Conservation (phyloP, 2,797 vertebrate species). For the Diplodus sargus region DNA sequence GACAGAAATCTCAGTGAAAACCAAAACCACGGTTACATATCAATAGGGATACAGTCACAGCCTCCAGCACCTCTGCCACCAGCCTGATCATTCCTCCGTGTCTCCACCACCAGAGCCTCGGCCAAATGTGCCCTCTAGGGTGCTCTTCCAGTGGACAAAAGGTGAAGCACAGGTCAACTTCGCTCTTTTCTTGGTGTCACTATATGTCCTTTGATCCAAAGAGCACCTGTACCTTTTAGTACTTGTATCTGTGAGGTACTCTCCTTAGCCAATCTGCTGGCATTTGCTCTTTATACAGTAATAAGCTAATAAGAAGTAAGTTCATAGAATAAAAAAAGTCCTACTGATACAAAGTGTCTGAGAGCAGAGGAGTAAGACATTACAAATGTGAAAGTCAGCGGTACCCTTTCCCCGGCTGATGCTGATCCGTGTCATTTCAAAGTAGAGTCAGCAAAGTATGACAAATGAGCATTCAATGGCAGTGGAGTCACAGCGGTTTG, state of each 20-base stretch:
- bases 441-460: constrained; percentile 73
- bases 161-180: too few relatives aligned
- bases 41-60: background rate
- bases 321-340: background rate
- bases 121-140: too few relatives aligned
- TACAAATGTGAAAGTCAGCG: constrained; percentile 51
- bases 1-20: background rate
- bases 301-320: background rate
- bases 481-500: constrained; percentile 53
- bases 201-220: too few relatives aligned
- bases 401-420: constrained; percentile 43
- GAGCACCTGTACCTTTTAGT: too few relatives aligned
- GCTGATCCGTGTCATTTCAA: constrained; percentile 71
- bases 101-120: too few relatives aligned
- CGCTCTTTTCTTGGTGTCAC: too few relatives aligned
- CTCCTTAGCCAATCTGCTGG: too few relatives aligned
- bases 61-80: too few relatives aligned
- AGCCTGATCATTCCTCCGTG: too few relatives aligned
- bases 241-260: too few relatives aligned
- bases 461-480: constrained; percentile 69
- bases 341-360: background rate
- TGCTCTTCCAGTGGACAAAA: too few relatives aligned
- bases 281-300: too few relatives aligned
- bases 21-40: background rate
- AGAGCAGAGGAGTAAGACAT: constrained; percentile 35